phyloP scores from a whole-genome alignment of 2,797 vertebrate genomes.

The Numenius phaeopus region DNA sequence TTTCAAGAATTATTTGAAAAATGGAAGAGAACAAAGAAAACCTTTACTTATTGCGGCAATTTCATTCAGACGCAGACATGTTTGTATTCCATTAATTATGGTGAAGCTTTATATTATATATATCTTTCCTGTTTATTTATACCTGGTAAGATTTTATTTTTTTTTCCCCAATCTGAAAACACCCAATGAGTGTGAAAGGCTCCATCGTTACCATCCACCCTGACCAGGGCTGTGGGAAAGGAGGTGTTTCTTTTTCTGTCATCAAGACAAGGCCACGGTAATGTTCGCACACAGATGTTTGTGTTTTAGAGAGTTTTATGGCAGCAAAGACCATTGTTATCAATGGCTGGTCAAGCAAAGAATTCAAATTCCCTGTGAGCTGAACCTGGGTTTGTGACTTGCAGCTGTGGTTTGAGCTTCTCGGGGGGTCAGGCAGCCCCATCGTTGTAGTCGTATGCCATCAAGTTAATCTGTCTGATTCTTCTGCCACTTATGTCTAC shows the following conservation, averaged over 20 bases:
- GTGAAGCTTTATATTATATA: not conserved
- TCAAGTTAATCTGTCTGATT: not conserved
- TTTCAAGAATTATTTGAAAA: conserved; percentile 19
- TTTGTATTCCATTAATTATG: not conserved
- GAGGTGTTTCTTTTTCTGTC: not conserved
- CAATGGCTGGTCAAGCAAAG: conserved; percentile 19
- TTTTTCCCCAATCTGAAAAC: not conserved
- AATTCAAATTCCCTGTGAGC: not conserved
- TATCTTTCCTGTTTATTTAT: not conserved
- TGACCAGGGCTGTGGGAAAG: not conserved
- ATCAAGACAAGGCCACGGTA: not conserved
- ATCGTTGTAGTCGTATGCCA: not conserved
- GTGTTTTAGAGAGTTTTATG: not conserved
- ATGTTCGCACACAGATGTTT: not conserved
- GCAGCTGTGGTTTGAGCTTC: not conserved
- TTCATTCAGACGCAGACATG: not conserved
- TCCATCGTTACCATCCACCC: not conserved
- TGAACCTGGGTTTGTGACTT: not conserved
- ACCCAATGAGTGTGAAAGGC: accelerated
- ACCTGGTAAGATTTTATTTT: not conserved
- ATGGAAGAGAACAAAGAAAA: not conserved
- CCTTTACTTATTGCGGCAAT: not conserved
- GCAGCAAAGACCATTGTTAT: not conserved
- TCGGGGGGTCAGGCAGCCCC: not conserved
- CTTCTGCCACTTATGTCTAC: not conserved